Conservation (phyloP, 2,113 vertebrate species). For the Nothobranchius furzeri region DNA sequence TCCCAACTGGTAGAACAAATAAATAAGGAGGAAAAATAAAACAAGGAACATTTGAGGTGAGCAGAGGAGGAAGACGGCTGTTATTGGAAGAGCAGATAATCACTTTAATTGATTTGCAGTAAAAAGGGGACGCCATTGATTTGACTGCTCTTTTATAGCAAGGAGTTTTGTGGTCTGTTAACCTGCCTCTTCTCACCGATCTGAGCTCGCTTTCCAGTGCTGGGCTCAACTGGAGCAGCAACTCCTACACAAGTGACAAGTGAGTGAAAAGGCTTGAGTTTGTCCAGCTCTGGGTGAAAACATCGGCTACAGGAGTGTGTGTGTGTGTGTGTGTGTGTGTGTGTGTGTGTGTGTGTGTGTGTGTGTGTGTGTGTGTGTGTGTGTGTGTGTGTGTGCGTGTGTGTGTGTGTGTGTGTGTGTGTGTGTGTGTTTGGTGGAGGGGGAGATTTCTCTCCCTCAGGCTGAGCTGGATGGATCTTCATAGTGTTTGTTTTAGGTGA, state of each 20-base stretch:
- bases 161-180: slow-evolving; percentile 58
- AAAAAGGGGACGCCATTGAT: slow-evolving; percentile 66
- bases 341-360: no score
- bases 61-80: slow-evolving; percentile 53
- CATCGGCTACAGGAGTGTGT: slow-evolving; percentile 16
- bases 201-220: slow-evolving; percentile 32
- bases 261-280: slow-evolving; percentile 53
- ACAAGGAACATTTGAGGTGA: slow-evolving; percentile 58
- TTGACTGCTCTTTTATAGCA: slow-evolving; percentile 53
- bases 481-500: slow-evolving; percentile 76
- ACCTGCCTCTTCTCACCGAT: slow-evolving; percentile 54
- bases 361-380: no score
- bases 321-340: slow-evolving; percentile 7
- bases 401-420: slow-evolving; percentile 15
- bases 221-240: slow-evolving; percentile 55
- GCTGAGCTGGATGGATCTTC: slow-evolving; percentile 58
- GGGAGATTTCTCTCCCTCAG: slow-evolving; percentile 41
- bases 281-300: slow-evolving; percentile 37
- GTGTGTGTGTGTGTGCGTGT: neutral
- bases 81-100: slow-evolving; percentile 68
- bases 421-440: neutral
- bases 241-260: slow-evolving; percentile 64
- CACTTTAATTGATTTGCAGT: slow-evolving; percentile 72
- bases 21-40: slow-evolving; percentile 49
- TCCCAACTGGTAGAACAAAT: slow-evolving; percentile 70